phyloP scores from a whole-genome alignment of 2,888 invertebrate genomes.

The Callinectes sapidus region DNA sequence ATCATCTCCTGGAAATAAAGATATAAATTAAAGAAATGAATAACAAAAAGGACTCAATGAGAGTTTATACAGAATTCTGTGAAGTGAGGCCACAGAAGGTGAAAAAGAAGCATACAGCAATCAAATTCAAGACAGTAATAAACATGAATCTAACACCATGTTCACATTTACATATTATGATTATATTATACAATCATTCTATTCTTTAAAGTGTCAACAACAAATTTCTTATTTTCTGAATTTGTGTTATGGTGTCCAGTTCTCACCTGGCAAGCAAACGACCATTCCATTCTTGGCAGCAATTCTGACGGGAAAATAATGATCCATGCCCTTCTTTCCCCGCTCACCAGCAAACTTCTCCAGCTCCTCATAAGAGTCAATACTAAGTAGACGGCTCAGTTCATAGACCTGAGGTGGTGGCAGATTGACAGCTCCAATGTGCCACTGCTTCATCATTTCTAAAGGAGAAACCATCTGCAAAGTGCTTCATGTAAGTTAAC shows the following conservation, averaged over 20 bases:
- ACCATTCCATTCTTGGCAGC: slow-evolving; percentile 80
- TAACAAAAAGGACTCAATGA: too few relatives aligned
- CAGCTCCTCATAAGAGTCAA: slow-evolving; percentile 80
- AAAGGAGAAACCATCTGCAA: slow-evolving; percentile 36
- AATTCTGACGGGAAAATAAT: slow-evolving; percentile 79
- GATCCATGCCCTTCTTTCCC: slow-evolving; percentile 79
- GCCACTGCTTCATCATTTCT: slow-evolving; percentile 38
- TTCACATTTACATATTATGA: neutral
- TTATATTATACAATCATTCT: neutral
- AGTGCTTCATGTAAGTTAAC: neutral
- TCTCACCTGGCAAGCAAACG: slow-evolving; percentile 80
- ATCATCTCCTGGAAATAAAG: slow-evolving; percentile 31
- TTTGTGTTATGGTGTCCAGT: neutral
- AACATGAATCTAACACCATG: too few relatives aligned
- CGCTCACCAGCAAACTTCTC: slow-evolving; percentile 80
- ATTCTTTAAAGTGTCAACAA: neutral
- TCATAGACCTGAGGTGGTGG: slow-evolving; percentile 89
- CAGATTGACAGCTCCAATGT: slow-evolving; percentile 77
- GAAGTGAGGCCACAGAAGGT: too few relatives aligned
- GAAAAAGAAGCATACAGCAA: too few relatives aligned
- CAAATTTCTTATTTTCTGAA: neutral
- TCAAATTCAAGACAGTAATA: too few relatives aligned
- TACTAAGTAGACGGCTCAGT: slow-evolving; percentile 80
- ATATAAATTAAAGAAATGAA: neutral
- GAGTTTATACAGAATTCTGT: too few relatives aligned